phyloP scores from a whole-genome alignment of 2,113 vertebrate species.

The Fulica atra region DNA sequence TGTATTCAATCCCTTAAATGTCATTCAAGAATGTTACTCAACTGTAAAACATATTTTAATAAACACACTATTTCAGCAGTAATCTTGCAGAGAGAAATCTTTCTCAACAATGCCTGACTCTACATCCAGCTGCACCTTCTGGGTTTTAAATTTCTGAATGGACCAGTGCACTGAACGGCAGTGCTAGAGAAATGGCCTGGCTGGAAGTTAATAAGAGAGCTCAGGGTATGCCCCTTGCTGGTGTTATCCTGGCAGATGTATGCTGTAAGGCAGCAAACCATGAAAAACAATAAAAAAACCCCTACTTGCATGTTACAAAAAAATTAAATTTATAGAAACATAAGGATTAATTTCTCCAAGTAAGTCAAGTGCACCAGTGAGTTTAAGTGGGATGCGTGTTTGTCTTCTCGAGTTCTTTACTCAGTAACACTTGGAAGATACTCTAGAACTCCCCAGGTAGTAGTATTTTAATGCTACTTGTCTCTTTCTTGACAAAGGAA shows the following conservation, averaged over 20 bases:
- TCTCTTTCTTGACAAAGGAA: constrained; percentile 53
- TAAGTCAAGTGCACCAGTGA: not conserved
- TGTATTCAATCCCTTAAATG: not conserved
- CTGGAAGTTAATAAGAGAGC: not conserved
- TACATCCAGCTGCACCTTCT: not conserved
- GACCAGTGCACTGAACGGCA: not conserved
- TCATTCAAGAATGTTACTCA: not conserved
- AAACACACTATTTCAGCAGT: not conserved
- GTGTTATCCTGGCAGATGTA: not conserved
- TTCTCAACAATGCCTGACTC: not conserved
- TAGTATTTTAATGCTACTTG: constrained; percentile 56
- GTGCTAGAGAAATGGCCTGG: not conserved
- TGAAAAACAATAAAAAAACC: not conserved
- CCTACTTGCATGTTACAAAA: not conserved
- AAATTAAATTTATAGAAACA: not conserved
- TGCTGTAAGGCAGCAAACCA: not conserved
- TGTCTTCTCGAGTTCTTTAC: constrained; percentile 2
- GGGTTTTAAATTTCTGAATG: not conserved
- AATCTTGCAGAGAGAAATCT: not conserved
- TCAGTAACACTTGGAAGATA: not conserved
- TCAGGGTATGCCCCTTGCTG: not conserved
- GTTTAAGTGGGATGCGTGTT: not conserved
- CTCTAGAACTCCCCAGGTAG: not conserved
- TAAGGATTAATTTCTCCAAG: not conserved
- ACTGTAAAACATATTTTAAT: not conserved